phyloP scores from a whole-genome alignment of 2,797 vertebrate genomes.

The Myripristis jacobus region DNA sequence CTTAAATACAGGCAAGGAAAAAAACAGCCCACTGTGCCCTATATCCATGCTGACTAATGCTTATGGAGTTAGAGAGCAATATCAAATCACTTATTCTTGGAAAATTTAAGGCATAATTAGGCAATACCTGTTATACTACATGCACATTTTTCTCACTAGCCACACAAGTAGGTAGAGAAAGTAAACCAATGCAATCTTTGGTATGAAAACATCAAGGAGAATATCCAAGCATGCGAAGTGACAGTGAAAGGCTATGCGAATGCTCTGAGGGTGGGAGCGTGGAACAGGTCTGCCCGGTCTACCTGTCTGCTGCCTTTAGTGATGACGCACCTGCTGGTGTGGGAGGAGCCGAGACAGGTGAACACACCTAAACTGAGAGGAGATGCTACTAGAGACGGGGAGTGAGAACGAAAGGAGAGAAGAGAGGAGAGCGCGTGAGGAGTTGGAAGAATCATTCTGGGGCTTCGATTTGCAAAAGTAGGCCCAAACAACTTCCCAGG shows the following conservation, averaged over 20 bases:
- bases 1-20: too few relatives aligned
- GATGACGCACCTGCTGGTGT: conserved; percentile 72
- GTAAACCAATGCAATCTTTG: too few relatives aligned
- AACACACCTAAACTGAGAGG: conserved; percentile 65
- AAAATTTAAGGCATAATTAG: too few relatives aligned
- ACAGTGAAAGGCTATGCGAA: neutral
- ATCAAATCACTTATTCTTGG: too few relatives aligned
- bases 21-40: too few relatives aligned
- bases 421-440: conserved; percentile 40
- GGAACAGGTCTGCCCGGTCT: conserved; percentile 83
- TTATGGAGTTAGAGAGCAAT: too few relatives aligned
- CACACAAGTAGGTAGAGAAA: neutral
- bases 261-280: neutral
- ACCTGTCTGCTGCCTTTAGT: conserved; percentile 28
- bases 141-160: too few relatives aligned
- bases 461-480: conserved; percentile 43
- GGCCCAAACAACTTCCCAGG: conserved; percentile 32
- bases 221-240: neutral
- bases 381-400: neutral
- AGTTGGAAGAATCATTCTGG: conserved; percentile 28
- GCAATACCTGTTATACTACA: too few relatives aligned
- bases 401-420: conserved; percentile 17
- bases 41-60: too few relatives aligned
- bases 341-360: conserved; percentile 78
- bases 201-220: too few relatives aligned